Conservation (phyloP, 2,888 invertebrate species). For the Digitonthophagus gazella region DNA sequence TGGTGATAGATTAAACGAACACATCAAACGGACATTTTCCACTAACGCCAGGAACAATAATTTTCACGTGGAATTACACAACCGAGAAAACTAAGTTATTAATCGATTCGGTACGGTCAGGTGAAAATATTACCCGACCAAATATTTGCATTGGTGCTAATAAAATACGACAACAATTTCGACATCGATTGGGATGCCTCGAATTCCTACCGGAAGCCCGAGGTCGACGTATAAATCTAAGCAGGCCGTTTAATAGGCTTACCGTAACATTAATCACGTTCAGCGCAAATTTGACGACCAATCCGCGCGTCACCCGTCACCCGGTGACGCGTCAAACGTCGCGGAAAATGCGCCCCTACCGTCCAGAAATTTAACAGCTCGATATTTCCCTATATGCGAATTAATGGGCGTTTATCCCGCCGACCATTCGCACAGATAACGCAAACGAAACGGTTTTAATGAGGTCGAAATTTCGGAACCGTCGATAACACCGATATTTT, state of each 20-base stretch:
- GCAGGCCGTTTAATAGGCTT: not conserved
- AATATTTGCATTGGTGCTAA: not conserved
- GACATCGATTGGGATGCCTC: not conserved
- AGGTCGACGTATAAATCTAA: not conserved
- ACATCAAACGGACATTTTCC: too few species aligned
- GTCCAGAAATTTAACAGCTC: not conserved
- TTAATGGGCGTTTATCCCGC: not conserved
- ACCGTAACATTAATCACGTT: not conserved
- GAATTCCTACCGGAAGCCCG: not conserved
- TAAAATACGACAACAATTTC: not conserved
- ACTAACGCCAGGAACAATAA: too few species aligned
- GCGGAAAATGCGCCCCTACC: not conserved
- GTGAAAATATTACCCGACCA: not conserved
- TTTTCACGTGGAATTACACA: not conserved
- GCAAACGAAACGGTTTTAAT: not conserved
- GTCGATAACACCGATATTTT: not conserved
- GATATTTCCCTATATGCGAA: not conserved
- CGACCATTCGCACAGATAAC: not conserved
- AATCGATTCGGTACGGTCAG: not conserved
- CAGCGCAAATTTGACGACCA: not conserved
- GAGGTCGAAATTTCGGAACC: not conserved
- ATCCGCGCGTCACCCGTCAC: not conserved
- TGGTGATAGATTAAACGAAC: too few species aligned
- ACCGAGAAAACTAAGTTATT: not conserved
- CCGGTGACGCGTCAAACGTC: not conserved